phyloP scores from a whole-genome alignment of 2,113 vertebrate genomes.

The Gasterosteus nipponicus region DNA sequence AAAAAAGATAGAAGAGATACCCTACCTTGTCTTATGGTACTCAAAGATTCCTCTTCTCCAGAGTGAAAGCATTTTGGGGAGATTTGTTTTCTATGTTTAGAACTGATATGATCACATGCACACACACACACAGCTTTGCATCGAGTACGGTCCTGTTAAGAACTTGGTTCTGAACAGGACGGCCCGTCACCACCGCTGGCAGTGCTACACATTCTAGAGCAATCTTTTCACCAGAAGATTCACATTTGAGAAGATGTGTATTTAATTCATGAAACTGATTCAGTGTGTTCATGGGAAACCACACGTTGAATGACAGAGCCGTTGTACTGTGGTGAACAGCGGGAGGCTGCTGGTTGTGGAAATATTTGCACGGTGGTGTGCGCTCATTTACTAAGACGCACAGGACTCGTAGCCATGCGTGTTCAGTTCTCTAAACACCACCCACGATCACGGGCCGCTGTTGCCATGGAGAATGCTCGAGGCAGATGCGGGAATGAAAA shows the following conservation, averaged over 20 bases:
- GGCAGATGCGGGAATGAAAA: neutral
- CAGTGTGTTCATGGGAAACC: conserved; percentile 2
- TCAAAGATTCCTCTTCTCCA: conserved; percentile 67
- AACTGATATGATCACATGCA: conserved; percentile 9
- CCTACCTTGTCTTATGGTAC: conserved; percentile 71
- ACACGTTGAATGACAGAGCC: neutral
- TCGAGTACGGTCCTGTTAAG: neutral
- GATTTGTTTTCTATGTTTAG: conserved; percentile 55
- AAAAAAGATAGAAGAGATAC: neutral
- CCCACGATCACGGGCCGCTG: neutral
- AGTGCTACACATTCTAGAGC: neutral
- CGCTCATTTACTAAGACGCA: neutral
- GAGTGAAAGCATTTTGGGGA: conserved; percentile 68
- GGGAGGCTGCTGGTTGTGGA: neutral
- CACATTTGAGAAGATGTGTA: conserved; percentile 4
- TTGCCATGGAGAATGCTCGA: conserved; percentile 4
- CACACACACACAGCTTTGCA: neutral
- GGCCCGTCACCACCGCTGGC: neutral
- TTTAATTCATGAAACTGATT: neutral
- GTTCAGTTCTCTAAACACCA: neutral
- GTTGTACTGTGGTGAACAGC: neutral
- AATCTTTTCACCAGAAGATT: conserved; percentile 5
- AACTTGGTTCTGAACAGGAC: neutral
- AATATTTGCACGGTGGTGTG: neutral
- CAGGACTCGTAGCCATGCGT: too few species aligned